Conservation (phyloP, 2,888 invertebrate genomes). For the Willowsia nigromaculata region DNA sequence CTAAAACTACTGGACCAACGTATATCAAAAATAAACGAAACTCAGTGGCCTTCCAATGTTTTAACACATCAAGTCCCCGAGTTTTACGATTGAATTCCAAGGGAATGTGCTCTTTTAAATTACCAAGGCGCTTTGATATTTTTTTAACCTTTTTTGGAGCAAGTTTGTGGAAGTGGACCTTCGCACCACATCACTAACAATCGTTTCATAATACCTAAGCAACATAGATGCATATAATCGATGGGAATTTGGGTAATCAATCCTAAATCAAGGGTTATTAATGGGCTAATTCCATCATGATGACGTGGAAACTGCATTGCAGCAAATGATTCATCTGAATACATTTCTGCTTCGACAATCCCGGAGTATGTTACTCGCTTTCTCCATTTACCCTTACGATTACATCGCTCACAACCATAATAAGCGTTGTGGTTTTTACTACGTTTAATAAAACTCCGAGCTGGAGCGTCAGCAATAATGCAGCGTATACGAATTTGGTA, state of each 20-base stretch:
- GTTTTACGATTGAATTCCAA: conserved; percentile 49
- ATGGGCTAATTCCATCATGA: conserved; percentile 76
- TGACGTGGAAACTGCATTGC: no score
- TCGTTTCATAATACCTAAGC: conserved; percentile 79
- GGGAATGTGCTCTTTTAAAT: conserved; percentile 18
- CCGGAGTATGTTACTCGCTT: conserved; percentile 25
- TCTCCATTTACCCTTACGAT: conserved; percentile 38
- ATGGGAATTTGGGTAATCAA: conserved; percentile 79
- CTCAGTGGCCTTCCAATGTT: conserved; percentile 64
- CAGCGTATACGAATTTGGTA: conserved; percentile 41
- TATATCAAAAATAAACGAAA: conserved; percentile 60
- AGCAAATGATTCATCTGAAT: conserved; percentile 62
- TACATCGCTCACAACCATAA: conserved; percentile 64
- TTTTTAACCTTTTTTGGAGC: neutral
- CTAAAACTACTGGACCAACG: conserved; percentile 37
- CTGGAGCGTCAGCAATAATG: conserved; percentile 70
- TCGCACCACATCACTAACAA: conserved; percentile 78
- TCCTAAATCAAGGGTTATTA: conserved; percentile 73
- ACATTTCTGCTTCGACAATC: neutral
- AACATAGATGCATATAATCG: conserved; percentile 79
- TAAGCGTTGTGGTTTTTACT: conserved; percentile 58
- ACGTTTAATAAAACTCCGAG: conserved; percentile 60
- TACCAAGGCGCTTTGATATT: conserved; percentile 23
- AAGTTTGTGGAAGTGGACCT: conserved; percentile 70
- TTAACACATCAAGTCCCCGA: conserved; percentile 13